Evolutionary conservation across 2,888 invertebrate species (phyloP).

Genomic region (Zygogramma bicolorata): DNA sequence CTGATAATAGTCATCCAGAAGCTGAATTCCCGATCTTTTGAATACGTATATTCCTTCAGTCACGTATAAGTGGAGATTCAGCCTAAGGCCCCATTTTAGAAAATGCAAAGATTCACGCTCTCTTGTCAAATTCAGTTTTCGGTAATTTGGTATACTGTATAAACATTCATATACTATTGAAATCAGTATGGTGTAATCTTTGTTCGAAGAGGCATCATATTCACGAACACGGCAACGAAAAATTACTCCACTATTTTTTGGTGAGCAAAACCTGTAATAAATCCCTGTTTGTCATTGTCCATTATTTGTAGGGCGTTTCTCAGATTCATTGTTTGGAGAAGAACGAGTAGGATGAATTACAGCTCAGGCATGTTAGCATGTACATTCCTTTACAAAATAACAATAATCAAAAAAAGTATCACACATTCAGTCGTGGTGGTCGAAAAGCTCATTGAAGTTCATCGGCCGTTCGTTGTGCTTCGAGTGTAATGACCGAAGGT

Average conservation of each 20-base stretch:
- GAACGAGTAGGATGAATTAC: slow-evolving; percentile 11
- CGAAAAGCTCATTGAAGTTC: slow-evolving; percentile 42
- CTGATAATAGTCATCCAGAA: too few relatives aligned
- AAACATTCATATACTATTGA: background rate
- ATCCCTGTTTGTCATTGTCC: slow-evolving; percentile 1
- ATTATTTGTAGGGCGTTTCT: slow-evolving; percentile 19
- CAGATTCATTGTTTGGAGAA: slow-evolving; percentile 18
- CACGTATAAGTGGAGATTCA: too few relatives aligned
- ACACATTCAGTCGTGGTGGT: slow-evolving; percentile 39
- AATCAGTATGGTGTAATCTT: background rate
- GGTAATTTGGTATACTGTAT: background rate
- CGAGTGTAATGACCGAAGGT: slow-evolving; percentile 33
- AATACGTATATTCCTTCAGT: too few relatives aligned
- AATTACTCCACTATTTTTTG: background rate
- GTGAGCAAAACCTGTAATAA: background rate
- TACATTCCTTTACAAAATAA: slow-evolving; percentile 28
- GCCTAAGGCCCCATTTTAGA: too few relatives aligned
- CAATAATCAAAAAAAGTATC: slow-evolving; percentile 44
- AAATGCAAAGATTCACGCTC: too few relatives aligned
- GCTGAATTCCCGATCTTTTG: too few relatives aligned
- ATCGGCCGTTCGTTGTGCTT: slow-evolving; percentile 40
- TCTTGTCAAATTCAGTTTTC: too few relatives aligned
- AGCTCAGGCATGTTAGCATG: slow-evolving; percentile 16
- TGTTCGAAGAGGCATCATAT: background rate
- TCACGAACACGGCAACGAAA: background rate